Evolutionary conservation across 1,140 invertebrate genomes (phyloP).

Genomic region (Chironomus tepperi): DNA sequence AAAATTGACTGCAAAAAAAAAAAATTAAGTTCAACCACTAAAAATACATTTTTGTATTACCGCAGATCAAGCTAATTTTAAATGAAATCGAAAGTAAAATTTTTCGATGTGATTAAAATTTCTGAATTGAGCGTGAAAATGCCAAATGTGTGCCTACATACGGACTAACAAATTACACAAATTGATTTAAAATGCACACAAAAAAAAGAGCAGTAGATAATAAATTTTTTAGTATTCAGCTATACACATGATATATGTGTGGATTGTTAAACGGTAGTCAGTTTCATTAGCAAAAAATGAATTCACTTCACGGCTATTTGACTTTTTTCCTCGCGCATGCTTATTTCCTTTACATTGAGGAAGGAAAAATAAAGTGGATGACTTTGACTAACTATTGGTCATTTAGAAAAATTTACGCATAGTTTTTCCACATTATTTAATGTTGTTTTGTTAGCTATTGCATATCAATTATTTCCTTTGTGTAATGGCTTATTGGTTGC

Average conservation of each 20-base stretch:
- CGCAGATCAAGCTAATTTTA: neutral
- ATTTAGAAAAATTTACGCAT: neutral
- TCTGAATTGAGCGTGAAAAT: neutral
- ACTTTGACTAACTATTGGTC: neutral
- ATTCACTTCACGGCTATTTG: constrained; percentile 1
- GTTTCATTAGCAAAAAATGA: constrained; percentile 6
- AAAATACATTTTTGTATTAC: neutral
- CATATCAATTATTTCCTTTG: no score
- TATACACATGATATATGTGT: neutral
- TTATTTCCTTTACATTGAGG: neutral
- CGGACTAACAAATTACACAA: neutral
- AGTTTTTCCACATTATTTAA: no score
- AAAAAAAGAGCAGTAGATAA: neutral
- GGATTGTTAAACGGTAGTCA: neutral
- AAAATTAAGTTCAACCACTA: neutral
- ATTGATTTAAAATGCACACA: neutral
- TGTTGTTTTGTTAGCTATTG: no score
- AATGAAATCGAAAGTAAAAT: neutral
- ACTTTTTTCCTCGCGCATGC: neutral
- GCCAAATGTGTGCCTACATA: neutral
- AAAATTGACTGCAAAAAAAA: neutral
- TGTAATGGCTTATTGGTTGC: no score
- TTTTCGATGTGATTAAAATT: neutral
- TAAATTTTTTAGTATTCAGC: neutral
- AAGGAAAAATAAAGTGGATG: constrained; percentile 4